phyloP scores from a whole-genome alignment of 1,140 invertebrate genomes.

The Popillia japonica region DNA sequence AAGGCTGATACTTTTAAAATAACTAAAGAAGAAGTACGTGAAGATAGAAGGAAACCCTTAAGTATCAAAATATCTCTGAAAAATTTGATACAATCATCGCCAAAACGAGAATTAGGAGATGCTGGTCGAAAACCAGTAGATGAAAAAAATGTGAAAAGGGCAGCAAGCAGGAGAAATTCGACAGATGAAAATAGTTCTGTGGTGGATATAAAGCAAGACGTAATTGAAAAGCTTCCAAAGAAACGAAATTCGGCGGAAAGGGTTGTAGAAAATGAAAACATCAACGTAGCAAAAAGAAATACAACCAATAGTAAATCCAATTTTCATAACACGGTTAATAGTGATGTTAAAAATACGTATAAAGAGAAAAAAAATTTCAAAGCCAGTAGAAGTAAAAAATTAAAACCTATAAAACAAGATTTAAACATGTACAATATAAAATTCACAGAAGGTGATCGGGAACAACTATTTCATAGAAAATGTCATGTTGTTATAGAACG shows the following conservation, averaged over 20 bases:
- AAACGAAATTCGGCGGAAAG: not conserved
- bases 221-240: not conserved
- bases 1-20: not conserved
- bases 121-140: not conserved
- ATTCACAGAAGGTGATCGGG: not conserved
- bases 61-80: conserved; percentile 35
- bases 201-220: not conserved
- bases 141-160: not conserved
- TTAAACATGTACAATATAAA: not conserved
- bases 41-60: conserved; percentile 1
- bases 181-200: not conserved
- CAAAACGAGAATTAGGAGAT: conserved; percentile 9
- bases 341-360: too few species aligned
- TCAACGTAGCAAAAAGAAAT: not conserved
- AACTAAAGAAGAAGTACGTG: not conserved
- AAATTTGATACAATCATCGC: conserved; percentile 24
- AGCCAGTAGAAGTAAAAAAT: not conserved
- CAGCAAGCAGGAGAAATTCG: not conserved
- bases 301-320: not conserved
- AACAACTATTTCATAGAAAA: not conserved
- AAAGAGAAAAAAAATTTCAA: not conserved
- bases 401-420: not conserved
- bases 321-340: not conserved
- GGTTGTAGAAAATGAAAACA: not conserved
- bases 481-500: conserved; percentile 30